Evolutionary conservation across 2,888 invertebrate species (phyloP).

Genomic region (Bursaphelenchus okinawaensis): DNA sequence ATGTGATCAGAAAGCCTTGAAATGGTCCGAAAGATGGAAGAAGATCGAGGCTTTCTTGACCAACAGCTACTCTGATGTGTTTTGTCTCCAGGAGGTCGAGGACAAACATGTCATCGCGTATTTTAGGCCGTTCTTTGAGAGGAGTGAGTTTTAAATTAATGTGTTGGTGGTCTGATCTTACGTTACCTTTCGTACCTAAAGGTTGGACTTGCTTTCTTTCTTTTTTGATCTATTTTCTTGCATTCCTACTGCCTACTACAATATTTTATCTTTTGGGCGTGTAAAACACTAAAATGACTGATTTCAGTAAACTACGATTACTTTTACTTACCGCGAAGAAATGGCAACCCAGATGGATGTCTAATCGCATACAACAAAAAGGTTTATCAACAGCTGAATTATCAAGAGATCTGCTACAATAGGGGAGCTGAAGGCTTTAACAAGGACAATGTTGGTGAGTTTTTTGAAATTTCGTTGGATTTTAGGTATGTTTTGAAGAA

Average conservation of each 20-base stretch:
- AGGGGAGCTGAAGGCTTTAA: slow-evolving; percentile 19
- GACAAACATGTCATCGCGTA: slow-evolving; percentile 18
- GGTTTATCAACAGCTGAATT: slow-evolving; percentile 68
- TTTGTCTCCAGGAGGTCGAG: slow-evolving; percentile 54
- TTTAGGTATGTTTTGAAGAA: no score
- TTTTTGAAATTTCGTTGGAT: background rate
- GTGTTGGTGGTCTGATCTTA: no score
- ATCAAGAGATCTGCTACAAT: slow-evolving; percentile 44
- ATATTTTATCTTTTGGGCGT: background rate
- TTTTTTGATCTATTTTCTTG: no score
- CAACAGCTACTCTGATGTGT: slow-evolving; percentile 44
- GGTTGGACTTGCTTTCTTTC: no score
- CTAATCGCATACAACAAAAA: slow-evolving; percentile 75
- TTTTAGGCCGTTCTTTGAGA: slow-evolving; percentile 8
- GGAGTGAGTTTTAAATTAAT: slow-evolving; percentile 3
- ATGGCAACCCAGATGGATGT: slow-evolving; percentile 76
- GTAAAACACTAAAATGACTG: background rate
- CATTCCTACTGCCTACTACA: no score
- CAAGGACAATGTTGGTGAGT: slow-evolving; percentile 36
- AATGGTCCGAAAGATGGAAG: slow-evolving; percentile 27
- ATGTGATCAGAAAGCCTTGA: background rate
- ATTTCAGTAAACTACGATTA: slow-evolving; percentile 18
- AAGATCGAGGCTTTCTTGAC: slow-evolving; percentile 33
- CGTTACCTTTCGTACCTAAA: no score
- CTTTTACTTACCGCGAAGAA: slow-evolving; percentile 55